phyloP scores from a whole-genome alignment of 1,140 invertebrate species.

The Capitella teleta region DNA sequence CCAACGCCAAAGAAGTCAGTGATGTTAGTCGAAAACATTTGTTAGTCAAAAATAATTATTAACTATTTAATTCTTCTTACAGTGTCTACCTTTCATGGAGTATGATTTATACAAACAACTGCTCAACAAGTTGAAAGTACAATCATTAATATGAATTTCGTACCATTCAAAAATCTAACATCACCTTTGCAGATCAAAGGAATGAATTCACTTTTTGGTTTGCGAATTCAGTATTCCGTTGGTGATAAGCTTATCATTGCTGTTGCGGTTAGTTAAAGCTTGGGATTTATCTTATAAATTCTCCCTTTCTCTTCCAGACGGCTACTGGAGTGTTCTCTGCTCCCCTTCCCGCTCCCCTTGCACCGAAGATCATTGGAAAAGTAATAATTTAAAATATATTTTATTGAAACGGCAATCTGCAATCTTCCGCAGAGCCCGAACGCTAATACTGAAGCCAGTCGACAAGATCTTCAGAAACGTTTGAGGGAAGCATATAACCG shows the following conservation, averaged over 20 bases:
- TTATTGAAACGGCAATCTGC: no score
- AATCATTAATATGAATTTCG: not conserved
- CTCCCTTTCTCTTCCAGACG: constrained; percentile 43
- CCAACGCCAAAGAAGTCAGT: constrained; percentile 86
- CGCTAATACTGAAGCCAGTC: no score
- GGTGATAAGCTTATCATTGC: constrained; percentile 78
- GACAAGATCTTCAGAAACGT: no score
- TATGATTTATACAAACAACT: constrained; percentile 87
- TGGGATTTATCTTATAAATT: constrained; percentile 1
- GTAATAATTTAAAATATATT: no score
- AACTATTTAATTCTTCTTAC: not conserved
- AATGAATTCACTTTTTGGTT: constrained; percentile 83
- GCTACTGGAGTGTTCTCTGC: constrained; percentile 70
- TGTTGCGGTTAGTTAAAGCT: constrained; percentile 50
- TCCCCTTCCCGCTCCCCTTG: constrained; percentile 57
- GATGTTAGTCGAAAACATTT: constrained; percentile 33
- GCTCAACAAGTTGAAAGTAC: constrained; percentile 75
- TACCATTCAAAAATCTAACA: not conserved
- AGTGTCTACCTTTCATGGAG: constrained; percentile 76
- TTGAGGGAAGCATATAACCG: no score
- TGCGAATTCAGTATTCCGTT: constrained; percentile 70
- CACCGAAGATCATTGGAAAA: constrained; percentile 47
- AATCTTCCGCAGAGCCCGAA: no score
- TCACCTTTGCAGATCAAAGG: constrained; percentile 53
- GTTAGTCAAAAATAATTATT: not conserved